A percentile compares a stretch with the other conserved stretches of the same genome.
Evolutionary conservation across 2,797 vertebrate genomes (phyloP).

Genomic region (Hylomyscus alleni): DNA sequence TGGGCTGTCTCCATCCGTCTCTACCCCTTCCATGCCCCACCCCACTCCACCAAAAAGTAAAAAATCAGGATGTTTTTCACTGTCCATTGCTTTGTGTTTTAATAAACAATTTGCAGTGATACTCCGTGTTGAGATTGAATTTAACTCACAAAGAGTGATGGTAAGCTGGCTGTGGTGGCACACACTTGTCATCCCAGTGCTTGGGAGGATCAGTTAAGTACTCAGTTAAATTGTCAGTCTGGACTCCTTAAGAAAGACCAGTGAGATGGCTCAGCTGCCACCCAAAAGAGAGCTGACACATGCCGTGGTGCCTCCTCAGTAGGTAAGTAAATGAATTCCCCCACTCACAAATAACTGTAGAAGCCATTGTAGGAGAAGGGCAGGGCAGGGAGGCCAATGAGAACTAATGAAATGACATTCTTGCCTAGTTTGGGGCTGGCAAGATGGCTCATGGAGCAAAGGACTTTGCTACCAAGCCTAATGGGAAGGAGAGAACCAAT

Average conservation of each 20-base stretch:
- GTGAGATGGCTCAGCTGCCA: neutral
- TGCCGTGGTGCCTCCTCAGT: neutral
- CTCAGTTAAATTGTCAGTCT: neutral
- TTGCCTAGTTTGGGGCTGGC: neutral
- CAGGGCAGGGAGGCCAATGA: neutral
- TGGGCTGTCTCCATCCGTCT: slow-evolving; percentile 73
- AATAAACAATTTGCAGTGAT: slow-evolving; percentile 88
- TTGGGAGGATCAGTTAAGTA: neutral
- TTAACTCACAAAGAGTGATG: slow-evolving; percentile 33
- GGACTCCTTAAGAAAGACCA: neutral
- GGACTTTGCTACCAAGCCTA: neutral
- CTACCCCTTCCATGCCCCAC: slow-evolving; percentile 62
- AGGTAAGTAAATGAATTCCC: neutral
- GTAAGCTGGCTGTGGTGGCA: neutral
- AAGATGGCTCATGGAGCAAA: neutral
- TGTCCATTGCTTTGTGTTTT: slow-evolving; percentile 87
- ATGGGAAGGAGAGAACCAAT: neutral
- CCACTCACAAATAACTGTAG: neutral
- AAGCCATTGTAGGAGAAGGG: neutral
- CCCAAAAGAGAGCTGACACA: neutral
- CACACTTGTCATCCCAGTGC: too few relatives aligned
- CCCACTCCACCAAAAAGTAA: slow-evolving; percentile 78
- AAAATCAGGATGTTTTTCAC: slow-evolving; percentile 85
- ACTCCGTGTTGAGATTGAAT: slow-evolving; percentile 74
- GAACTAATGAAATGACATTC: slow-evolving; percentile 80